These are phyloP conservation scores for Tragulus kanchil DNA, from an alignment of 2,113 vertebrate genomes.

Conservation along the genomic window DNA sequence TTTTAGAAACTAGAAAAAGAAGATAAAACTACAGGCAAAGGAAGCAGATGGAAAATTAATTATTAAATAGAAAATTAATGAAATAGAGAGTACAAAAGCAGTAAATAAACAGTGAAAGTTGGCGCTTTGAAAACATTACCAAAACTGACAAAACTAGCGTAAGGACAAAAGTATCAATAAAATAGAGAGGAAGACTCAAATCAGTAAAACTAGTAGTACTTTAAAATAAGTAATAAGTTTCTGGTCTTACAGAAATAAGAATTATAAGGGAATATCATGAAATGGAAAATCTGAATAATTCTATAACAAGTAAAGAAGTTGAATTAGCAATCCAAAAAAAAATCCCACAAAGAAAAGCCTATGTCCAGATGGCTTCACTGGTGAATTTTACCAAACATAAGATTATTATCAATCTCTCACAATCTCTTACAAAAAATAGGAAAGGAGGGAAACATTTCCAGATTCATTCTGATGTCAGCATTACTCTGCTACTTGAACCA, in stretches of 20 bases:
- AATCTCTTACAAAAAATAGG: neutral
- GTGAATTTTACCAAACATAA: neutral
- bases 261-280: neutral
- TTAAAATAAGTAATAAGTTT: neutral
- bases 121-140: neutral
- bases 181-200: neutral
- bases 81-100: neutral
- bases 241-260: neutral
- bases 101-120: slow-evolving; percentile 2
- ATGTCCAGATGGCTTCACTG: neutral
- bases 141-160: neutral
- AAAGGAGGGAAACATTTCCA: neutral
- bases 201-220: neutral
- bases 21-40: neutral
- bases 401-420: neutral
- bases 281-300: neutral
- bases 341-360: neutral
- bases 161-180: neutral
- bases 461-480: neutral
- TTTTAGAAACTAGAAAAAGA: neutral
- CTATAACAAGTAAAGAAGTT: neutral
- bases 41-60: neutral
- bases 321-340: neutral
- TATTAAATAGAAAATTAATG: neutral
- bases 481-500: neutral